Base-by-base conservation (phyloP, 1,140 invertebrate genomes). In the Dendroctonus valens region DNA sequence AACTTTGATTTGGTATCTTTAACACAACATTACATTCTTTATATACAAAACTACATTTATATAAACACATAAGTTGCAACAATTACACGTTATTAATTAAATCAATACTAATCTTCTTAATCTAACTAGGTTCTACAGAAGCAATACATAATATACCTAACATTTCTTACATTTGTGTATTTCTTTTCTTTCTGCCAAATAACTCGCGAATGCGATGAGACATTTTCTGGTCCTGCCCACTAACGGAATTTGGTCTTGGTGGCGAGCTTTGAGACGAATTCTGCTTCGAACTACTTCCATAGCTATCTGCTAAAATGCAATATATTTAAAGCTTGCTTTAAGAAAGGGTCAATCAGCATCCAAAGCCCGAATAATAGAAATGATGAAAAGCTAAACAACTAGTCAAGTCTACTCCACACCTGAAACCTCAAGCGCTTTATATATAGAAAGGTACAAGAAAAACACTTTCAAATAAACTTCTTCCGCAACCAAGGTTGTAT, bases 191-290 rank as follows among this genome's bases (percentile, higher is more conserved):
- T 54, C 69, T 70, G 46, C 65, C 69, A 44, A 74, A 70, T 37
- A 74, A 64, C 61, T 72, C 72, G 15, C 70, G 65, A 55, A 74
- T 63, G 41, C 73, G 64, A 55, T 71, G 72, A 7, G 72, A 71
- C 65, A 70, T 68, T 59, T 74, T 74, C 5, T 68, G 50, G 59
- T 74, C 73, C 42, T 63, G 67, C 42, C 66, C 65, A 51, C 67
- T 65, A 26, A 68, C 63, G 1, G 67, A 67, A 54, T 65, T 55
- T 40, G 73, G 72, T 58, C 71, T 66, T 41, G 55, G 65, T 53
- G 66, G 40, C 9, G 65, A 67, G 59, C 46, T 53, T 59, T 69
- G 58, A 15, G 69, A 65, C 57, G 61, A 69, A 42, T 74, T 70
- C 50, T 60, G 71, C 14, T 65, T 72, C 7, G 63, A 48, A 9